Conservation (phyloP, 2,113 vertebrate species). For the Eretmochelys imbricata region DNA sequence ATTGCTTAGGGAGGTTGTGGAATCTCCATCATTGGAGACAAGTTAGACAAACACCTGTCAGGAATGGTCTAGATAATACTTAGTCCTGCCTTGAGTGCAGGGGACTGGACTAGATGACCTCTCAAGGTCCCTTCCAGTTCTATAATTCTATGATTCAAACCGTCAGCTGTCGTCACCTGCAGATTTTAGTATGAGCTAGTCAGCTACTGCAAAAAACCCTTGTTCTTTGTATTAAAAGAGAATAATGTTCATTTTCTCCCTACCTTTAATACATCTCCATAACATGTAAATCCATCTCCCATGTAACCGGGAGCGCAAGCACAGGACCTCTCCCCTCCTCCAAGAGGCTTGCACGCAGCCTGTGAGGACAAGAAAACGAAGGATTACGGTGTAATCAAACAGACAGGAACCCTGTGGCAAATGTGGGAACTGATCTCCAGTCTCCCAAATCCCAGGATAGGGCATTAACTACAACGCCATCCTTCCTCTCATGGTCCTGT, state of each 20-base stretch:
- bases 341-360: slow-evolving; percentile 84
- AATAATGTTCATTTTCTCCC: slow-evolving; percentile 22
- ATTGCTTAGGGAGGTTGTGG: too few relatives aligned
- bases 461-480: background rate
- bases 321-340: slow-evolving; percentile 80
- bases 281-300: slow-evolving; percentile 89
- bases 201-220: background rate
- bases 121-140: too few relatives aligned
- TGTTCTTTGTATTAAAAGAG: background rate
- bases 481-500: background rate
- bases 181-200: too few relatives aligned
- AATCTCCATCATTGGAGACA: too few relatives aligned
- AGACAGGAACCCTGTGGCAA: background rate
- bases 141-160: background rate
- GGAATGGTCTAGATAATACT: too few relatives aligned
- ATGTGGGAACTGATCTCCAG: background rate
- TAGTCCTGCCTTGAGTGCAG: too few relatives aligned
- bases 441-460: background rate
- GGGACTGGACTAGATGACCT: too few relatives aligned
- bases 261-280: slow-evolving; percentile 82
- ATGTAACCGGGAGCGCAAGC: slow-evolving; percentile 80
- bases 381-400: background rate
- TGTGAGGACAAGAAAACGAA: slow-evolving; percentile 55
- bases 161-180: background rate
- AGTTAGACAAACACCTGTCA: too few relatives aligned